Percentiles rank a stretch among this genome's conserved stretches.
These are phyloP conservation scores for Neodontobutis hainanensis DNA, from an alignment of 2,113 vertebrate species.

Conservation along the genomic window DNA sequence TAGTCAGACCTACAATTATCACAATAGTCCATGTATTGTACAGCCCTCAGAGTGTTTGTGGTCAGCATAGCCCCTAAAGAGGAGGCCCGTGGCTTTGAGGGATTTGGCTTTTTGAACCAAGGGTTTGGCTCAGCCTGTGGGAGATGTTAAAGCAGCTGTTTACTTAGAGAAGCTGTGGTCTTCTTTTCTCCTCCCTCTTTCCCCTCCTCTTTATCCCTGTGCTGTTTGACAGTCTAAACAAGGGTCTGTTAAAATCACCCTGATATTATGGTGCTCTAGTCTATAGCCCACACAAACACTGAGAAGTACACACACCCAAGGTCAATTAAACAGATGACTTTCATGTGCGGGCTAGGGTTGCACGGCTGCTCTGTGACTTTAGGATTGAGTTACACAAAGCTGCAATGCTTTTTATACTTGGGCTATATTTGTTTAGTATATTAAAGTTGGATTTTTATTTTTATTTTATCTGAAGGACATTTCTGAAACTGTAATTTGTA, in stretches of 20 bases:
- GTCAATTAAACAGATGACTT: conserved; percentile 73
- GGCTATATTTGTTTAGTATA: conserved; percentile 11
- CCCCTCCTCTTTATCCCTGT: conserved; percentile 33
- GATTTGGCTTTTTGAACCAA: conserved; percentile 50
- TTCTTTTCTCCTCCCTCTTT: conserved; percentile 22
- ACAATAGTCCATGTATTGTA: conserved; percentile 29
- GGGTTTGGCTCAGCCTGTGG: conserved; percentile 49
- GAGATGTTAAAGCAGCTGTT: conserved; percentile 56
- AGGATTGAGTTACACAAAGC: conserved; percentile 45
- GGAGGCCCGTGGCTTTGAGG: conserved; percentile 41
- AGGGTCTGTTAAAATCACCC: conserved; percentile 64
- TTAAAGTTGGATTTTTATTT: conserved; percentile 5
- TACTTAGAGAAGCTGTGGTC: conserved; percentile 47
- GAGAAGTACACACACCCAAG: conserved; percentile 56
- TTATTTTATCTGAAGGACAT: conserved; percentile 13
- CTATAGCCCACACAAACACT: conserved; percentile 47
- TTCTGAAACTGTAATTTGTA: background rate
- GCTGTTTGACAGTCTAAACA: conserved; percentile 66
- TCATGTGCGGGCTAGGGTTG: conserved; percentile 61
- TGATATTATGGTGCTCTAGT: conserved; percentile 51
- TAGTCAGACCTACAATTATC: conserved; percentile 12
- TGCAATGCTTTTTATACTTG: conserved; percentile 5
- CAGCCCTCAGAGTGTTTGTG: conserved; percentile 26
- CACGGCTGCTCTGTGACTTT: conserved; percentile 38
- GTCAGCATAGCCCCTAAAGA: conserved; percentile 35